These are phyloP conservation scores for Sweltsa coloradensis DNA, from an alignment of 1,140 invertebrate species.

Conservation along the genomic window DNA sequence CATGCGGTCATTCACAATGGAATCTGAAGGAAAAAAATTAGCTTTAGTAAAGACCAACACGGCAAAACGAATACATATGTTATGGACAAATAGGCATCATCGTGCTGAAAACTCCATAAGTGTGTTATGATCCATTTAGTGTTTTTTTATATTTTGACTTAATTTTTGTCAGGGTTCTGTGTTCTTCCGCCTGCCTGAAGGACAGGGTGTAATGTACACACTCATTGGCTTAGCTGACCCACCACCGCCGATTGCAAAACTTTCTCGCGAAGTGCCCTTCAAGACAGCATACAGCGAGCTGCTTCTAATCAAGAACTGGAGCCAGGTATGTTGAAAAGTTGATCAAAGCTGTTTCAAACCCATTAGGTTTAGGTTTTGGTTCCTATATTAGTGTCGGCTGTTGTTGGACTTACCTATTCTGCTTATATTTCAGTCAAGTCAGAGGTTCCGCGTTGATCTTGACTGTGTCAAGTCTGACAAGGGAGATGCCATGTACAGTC, in stretches of 20 bases:
- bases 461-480: conserved; percentile 3
- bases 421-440: neutral
- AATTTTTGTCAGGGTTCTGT: conserved; percentile 7
- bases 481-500: neutral
- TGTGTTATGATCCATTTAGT: neutral
- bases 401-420: too few relatives aligned
- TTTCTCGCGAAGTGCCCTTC: neutral
- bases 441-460: conserved; percentile 1
- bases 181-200: conserved; percentile 5
- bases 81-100: too few relatives aligned
- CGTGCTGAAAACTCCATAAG: neutral
- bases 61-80: too few relatives aligned
- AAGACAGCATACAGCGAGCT: conserved; percentile 3
- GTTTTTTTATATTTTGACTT: neutral
- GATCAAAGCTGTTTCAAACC: too few relatives aligned
- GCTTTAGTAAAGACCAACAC: too few relatives aligned
- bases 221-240: conserved; percentile 3
- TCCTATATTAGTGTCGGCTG: too few relatives aligned
- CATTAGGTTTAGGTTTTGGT: too few relatives aligned
- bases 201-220: neutral
- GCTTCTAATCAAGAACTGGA: conserved; percentile 6
- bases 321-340: too few relatives aligned
- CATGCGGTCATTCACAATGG: too few relatives aligned
- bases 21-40: too few relatives aligned
- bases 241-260: conserved; percentile 1